These are phyloP conservation scores for Orgyia antiqua DNA, from an alignment of 2,888 invertebrate genomes.

Conservation along the genomic window DNA sequence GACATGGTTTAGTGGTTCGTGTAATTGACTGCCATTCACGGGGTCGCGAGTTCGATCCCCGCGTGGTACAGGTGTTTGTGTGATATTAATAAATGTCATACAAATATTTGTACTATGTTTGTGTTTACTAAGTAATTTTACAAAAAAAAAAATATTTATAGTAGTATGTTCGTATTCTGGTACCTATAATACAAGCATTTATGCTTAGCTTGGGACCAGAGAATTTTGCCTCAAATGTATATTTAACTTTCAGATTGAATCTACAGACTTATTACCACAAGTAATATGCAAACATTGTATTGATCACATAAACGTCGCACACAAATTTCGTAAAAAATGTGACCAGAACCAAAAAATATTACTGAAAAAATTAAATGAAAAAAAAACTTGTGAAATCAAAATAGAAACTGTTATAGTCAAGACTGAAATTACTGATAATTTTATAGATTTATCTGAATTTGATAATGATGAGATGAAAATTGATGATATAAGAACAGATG, in stretches of 20 bases:
- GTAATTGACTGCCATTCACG: no score
- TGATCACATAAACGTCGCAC: slow-evolving; percentile 26
- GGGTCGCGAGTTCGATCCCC: no score
- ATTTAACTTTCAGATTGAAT: slow-evolving; percentile 28
- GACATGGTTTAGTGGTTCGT: no score
- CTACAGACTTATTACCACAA: slow-evolving; percentile 34
- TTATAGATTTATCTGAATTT: slow-evolving; percentile 37
- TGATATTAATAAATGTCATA: no score
- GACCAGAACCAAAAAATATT: slow-evolving; percentile 30
- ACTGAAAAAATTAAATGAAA: slow-evolving; percentile 12
- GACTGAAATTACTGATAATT: slow-evolving; percentile 5
- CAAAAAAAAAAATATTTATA: no score
- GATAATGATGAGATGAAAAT: slow-evolving; percentile 10
- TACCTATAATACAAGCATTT: no score
- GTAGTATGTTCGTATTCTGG: no score
- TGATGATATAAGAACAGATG: not conserved
- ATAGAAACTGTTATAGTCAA: slow-evolving; percentile 23
- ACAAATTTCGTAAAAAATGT: slow-evolving; percentile 37
- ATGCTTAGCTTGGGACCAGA: no score
- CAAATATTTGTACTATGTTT: no score
- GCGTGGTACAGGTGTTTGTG: no score
- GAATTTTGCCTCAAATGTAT: not conserved
- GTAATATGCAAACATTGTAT: slow-evolving; percentile 35
- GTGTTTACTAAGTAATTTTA: no score
- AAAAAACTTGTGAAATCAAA: slow-evolving; percentile 23